Evolutionary conservation across 2,113 vertebrate genomes (phyloP).

Genomic region (Nesospiza acunhae): DNA sequence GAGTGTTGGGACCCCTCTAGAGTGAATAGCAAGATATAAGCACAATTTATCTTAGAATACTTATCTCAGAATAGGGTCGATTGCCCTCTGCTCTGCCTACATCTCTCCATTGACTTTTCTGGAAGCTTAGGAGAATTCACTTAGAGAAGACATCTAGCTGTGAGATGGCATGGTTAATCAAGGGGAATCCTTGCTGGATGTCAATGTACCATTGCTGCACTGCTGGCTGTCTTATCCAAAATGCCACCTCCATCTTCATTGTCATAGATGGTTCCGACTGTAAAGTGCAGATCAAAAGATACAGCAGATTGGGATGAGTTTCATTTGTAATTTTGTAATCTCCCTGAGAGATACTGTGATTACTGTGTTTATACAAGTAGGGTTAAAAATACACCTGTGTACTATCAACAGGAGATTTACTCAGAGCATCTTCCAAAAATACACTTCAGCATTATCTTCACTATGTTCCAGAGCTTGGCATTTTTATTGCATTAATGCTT

Average conservation of each 20-base stretch:
- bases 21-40: neutral
- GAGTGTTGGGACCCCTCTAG: neutral
- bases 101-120: neutral
- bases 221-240: neutral
- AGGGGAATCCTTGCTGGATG: slow-evolving; percentile 11
- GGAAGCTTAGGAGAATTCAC: neutral
- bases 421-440: neutral
- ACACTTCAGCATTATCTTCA: neutral
- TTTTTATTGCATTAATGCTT: slow-evolving; percentile 14
- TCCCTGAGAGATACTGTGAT: neutral
- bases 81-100: neutral
- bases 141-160: slow-evolving; percentile 11
- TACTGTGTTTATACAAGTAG: neutral
- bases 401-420: neutral
- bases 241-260: neutral
- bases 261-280: neutral
- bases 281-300: slow-evolving; percentile 13
- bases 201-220: neutral
- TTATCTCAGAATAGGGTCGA: neutral
- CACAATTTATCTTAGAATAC: neutral
- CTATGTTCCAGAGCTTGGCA: neutral
- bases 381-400: neutral
- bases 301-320: neutral
- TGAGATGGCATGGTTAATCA: neutral
- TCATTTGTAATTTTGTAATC: neutral